Base-by-base conservation (phyloP, 2,797 vertebrate species). In the Holocentrus rufus region DNA sequence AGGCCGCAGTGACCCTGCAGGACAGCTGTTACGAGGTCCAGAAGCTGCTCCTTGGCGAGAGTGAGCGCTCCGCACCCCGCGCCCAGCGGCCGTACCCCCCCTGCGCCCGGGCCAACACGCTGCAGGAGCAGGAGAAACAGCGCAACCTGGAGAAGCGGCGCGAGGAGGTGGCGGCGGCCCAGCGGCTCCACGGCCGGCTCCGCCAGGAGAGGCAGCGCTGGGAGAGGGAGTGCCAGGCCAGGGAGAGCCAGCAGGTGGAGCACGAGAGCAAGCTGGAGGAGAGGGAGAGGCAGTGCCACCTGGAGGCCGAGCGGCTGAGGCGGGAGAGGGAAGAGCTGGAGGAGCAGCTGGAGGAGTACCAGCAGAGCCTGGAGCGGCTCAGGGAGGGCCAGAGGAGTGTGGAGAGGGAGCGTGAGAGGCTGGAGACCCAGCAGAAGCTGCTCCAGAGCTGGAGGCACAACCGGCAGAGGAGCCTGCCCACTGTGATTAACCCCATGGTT, bases 1-100 rank as follows among this genome's bases (percentile, higher is more conserved):
- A 98, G 96, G 97, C 96, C 2, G 90, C 93, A 1, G 87, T 98
- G 85, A 89, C 93, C 82, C 95, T 98, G 68, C 97, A 97, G 88
- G 95, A 97, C 70, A 97, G 95, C 89, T 95, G 92, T 87, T 94
- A 91, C 10, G 95, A 96, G 76, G 92, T 98, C 78, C 94, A 96
- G 46, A 93, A 81, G 75, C 88, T 97, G 58, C 83, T 95, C 1
- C 92, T 96, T 4, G 93, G 88, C 54, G 95, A 95, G 69, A 90
- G 63, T 0, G 94, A 95, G 66, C 90, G 90, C 74, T 87, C 79
- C 14, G 88, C 79, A 11, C 90, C 83, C 8, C 85, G 75, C 0
- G 7, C 81, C 57, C 74, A 73, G 52, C 83, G 77, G 0, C 8
- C 60, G 22, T 82, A 86, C 4, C 72, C 88, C 15, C 80, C 77